phyloP scores from a whole-genome alignment of 2,113 vertebrate genomes.

The Spermophilus dauricus region DNA sequence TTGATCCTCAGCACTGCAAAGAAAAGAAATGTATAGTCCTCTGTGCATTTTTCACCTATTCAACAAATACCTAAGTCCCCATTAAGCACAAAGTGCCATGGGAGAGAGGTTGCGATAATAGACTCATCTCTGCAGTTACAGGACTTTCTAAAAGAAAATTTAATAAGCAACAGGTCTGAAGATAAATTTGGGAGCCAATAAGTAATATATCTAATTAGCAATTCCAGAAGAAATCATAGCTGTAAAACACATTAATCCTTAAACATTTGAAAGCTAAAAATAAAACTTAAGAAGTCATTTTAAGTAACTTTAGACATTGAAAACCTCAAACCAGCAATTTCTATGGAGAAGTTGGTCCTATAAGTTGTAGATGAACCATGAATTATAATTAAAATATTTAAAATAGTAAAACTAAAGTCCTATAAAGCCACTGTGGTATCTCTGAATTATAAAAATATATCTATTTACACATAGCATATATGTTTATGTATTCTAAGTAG shows the following conservation, averaged over 20 bases:
- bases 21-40: background rate
- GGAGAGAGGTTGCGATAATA: background rate
- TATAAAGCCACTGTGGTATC: background rate
- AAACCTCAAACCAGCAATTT: background rate
- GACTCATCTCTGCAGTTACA: background rate
- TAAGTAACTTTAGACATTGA: background rate
- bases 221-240: background rate
- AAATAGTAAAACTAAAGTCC: background rate
- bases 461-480: background rate
- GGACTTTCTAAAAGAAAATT: background rate
- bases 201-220: background rate
- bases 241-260: too few species aligned
- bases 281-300: background rate
- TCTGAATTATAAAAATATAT: background rate
- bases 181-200: background rate
- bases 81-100: background rate
- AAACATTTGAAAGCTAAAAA: background rate
- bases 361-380: background rate
- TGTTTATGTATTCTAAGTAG: background rate
- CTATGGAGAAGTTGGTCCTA: background rate
- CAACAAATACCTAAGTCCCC: background rate
- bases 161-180: background rate
- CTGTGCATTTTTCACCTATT: background rate
- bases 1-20: too few species aligned
- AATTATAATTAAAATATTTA: background rate